A percentile compares a stretch with the other conserved stretches of the same genome.
These are phyloP conservation scores for Acanthaster planci DNA, from an alignment of 35 echinoderm and acorn worm genomes.

Conservation along the genomic window DNA sequence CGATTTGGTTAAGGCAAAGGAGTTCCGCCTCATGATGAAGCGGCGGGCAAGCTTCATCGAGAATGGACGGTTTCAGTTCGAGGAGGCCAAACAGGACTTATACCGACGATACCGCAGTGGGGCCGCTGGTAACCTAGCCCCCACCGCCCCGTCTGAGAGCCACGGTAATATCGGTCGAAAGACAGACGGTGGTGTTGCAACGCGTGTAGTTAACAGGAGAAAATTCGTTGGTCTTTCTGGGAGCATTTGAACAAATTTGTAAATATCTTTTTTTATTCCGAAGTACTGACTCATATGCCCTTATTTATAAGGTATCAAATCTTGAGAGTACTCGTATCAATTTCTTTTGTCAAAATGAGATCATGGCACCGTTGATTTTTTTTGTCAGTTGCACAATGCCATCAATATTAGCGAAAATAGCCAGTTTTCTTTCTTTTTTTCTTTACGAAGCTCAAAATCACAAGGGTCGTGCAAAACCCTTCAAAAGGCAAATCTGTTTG, in stretches of 20 bases:
- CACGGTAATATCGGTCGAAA: neutral
- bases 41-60: conserved; percentile 80
- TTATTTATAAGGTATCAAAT: too few relatives aligned
- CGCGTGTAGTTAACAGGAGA: neutral
- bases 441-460: too few relatives aligned
- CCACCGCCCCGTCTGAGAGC: neutral
- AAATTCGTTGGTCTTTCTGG: neutral
- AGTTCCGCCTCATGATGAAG: conserved; percentile 82
- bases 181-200: neutral
- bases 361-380: too few relatives aligned
- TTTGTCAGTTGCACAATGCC: too few relatives aligned
- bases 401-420: too few relatives aligned
- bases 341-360: too few relatives aligned
- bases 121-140: neutral
- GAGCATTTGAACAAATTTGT: neutral
- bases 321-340: too few relatives aligned
- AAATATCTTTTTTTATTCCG: too few relatives aligned
- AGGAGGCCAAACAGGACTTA: conserved; percentile 84
- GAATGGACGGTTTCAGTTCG: conserved; percentile 89
- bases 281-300: too few relatives aligned
- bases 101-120: conserved; percentile 58
- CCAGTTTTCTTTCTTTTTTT: too few relatives aligned
- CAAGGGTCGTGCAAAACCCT: too few relatives aligned
- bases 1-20: conserved; percentile 78
- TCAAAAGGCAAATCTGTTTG: too few relatives aligned